A percentile compares a stretch with the other conserved stretches of the same genome.
phyloP scores from a whole-genome alignment of 2,797 vertebrate species.

The Luscinia megarhynchos region DNA sequence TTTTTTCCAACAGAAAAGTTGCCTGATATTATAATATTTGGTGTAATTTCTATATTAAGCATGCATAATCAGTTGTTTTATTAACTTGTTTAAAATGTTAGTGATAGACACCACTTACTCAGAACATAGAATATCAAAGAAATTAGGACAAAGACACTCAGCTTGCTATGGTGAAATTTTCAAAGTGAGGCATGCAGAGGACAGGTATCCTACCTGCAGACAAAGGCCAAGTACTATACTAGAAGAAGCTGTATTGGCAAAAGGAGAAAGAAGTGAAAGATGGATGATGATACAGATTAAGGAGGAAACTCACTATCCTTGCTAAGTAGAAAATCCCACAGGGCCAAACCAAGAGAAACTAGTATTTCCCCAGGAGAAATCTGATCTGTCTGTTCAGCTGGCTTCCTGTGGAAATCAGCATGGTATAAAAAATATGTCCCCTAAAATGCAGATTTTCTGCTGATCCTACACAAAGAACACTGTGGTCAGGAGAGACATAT shows the following conservation, averaged over 20 bases:
- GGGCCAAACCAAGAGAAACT: not conserved
- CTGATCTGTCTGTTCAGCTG: not conserved
- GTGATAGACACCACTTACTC: not conserved
- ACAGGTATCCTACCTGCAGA: not conserved
- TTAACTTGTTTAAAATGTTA: not conserved
- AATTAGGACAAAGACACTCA: not conserved
- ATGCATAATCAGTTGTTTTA: not conserved
- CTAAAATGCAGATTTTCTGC: not conserved
- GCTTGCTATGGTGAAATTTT: not conserved
- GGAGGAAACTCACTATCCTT: not conserved
- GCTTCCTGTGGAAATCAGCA: accelerated
- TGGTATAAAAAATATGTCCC: not conserved
- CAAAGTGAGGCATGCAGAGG: not conserved
- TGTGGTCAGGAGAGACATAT: not conserved
- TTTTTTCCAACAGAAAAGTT: not conserved
- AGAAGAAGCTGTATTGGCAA: not conserved
- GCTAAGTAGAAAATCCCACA: not conserved
- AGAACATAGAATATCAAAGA: not conserved
- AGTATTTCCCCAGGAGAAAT: not conserved
- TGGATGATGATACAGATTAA: not conserved
- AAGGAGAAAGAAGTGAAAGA: not conserved
- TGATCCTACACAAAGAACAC: not conserved
- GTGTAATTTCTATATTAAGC: not conserved
- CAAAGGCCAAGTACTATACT: not conserved
- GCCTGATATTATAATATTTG: not conserved